Evolutionary conservation across 2,888 invertebrate genomes (phyloP), one percentile per base, ranked within the genome.

Genomic region (Trachelus tabidus): DNA sequence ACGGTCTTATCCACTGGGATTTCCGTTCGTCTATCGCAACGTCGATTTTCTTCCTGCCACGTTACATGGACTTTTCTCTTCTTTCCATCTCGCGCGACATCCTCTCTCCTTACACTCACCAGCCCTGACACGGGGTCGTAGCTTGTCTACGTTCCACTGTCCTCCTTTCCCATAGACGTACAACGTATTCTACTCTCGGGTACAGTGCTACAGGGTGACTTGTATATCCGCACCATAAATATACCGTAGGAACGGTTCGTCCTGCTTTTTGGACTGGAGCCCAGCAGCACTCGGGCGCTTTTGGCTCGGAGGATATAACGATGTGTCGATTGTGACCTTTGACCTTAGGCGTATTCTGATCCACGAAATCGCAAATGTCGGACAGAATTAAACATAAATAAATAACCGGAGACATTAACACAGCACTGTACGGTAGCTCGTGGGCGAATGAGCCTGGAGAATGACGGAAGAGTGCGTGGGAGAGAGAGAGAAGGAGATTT

Each of bases 1-100:
- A 83, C 79, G 78, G 81, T 73, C 79, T 75, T 76, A 71, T 30
- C 34, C 30, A n/a, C n/a, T 77, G 68, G 68, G 74, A 34, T 76
- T 75, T 40, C 40, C 75, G 56, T 71, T 33, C 73, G 34, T 69
- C 71, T 76, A 35, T 73, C 73, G 73, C 74, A 11, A 35, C 68
- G 68, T 71, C 34, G 37, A 31, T 35, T 37, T 12, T 73, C 34
- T 68, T 23, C 68, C 12, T 40, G 31, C 69, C 34, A 40, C 40
- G 75, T 56, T 35, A 34, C 15, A 68, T 35, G 15, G 68, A 30
- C 71, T 68, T 76, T 35, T 37, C 23, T 75, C 73, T 69, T 69
- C 30, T 30, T 34, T 73, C 69, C 34, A 76, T 68, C 30, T 69
- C 9, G 4, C 73, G 77, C 35, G 71, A 68, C 76, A 33, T n/a